phyloP scores from a whole-genome alignment of 2,888 invertebrate species.

The Lottia scabra region DNA sequence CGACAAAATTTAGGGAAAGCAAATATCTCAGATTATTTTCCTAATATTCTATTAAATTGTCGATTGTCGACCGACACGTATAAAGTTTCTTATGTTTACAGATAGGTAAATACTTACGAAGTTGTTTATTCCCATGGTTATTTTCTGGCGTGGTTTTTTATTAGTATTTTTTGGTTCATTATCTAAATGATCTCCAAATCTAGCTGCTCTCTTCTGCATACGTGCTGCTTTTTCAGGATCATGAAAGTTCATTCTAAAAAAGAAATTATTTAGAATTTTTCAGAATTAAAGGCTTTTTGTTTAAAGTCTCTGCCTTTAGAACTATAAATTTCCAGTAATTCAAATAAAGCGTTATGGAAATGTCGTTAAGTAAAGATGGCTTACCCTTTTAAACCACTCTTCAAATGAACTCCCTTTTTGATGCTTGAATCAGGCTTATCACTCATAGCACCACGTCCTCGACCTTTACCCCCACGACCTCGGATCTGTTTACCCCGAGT shows the following conservation, averaged over 20 bases:
- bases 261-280: neutral
- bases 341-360: no score
- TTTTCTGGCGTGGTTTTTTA: constrained; percentile 31
- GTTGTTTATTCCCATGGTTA: constrained; percentile 58
- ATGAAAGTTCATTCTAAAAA: constrained; percentile 42
- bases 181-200: constrained; percentile 75
- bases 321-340: no score
- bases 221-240: constrained; percentile 53
- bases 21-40: neutral
- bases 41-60: no score
- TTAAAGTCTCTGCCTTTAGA: no score
- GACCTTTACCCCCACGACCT: constrained; percentile 33
- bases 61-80: no score
- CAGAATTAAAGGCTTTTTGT: no score
- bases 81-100: no score
- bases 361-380: no score
- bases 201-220: constrained; percentile 82
- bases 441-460: constrained; percentile 22
- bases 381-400: constrained; percentile 8
- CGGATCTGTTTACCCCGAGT: constrained; percentile 35
- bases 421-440: constrained; percentile 11
- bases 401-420: neutral
- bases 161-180: constrained; percentile 31
- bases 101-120: constrained; percentile 40
- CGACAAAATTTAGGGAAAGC: neutral